Evolutionary conservation across 2,888 invertebrate genomes (phyloP), one percentile per base, ranked within the genome.

Genomic region (Druceiella hillmani): DNA sequence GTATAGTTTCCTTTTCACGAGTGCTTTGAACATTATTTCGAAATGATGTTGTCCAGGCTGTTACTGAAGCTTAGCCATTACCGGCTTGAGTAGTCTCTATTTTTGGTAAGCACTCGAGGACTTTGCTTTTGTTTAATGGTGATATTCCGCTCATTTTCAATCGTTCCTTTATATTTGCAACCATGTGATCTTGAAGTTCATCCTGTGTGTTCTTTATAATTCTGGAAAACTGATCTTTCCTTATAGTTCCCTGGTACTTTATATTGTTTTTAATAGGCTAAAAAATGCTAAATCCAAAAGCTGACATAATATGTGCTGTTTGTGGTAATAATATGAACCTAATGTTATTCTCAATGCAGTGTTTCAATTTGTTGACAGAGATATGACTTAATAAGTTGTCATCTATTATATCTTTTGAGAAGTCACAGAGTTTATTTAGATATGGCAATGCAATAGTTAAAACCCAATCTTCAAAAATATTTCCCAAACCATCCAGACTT

Each of bases 231-330:
- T 26, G 4, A 26, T 35, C 35, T 27, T 35, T 35, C 13, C 3
- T 4, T n/a, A 35, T 14, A 35, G 5, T 9, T 5, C 35, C 27
- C 27, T 17, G 25, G 17, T 35, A 9, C 27, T 26, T 35, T 27
- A 35, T n/a, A 46, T 31, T 49, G 50, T 50, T 36, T 56, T 53
- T 28, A 56, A 34, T n/a, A 50, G 48, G 4, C 40, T 33, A 35
- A 52, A 56, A 35, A 45, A 50, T 5, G 49, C 48, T 9, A 57
- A 49, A 46, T 56, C 53, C 7, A 57, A 43, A 3, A 53, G 53
- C 38, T 55, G 55, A 20, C 38, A 40, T 11, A 28, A 36, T 55
- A 52, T 1, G 53, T 56, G 3, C 47, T 29, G 55, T 52, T 10
- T 49, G 41, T 5, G 54, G 52, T n/a, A 58, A 40, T 29, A 41